These are phyloP conservation scores for Hassar affinis DNA, from an alignment of 2,113 vertebrate genomes.

Conservation along the genomic window DNA sequence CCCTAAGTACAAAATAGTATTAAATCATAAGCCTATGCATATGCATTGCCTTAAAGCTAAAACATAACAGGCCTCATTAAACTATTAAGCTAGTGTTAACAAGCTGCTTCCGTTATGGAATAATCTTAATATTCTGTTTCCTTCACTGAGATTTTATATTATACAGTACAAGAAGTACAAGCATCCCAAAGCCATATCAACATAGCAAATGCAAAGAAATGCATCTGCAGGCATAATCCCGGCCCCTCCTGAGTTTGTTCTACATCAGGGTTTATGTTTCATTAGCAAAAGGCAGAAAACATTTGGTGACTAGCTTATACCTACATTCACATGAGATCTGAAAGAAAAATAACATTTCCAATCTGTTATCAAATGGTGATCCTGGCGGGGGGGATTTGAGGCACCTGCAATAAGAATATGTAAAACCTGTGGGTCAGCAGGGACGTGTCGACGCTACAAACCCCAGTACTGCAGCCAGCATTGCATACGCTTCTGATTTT, in stretches of 20 bases:
- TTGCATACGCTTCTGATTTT: slow-evolving; percentile 40
- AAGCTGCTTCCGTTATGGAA: slow-evolving; percentile 1
- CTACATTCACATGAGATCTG: neutral
- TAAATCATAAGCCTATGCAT: neutral
- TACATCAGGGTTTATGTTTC: neutral
- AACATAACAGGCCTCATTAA: neutral
- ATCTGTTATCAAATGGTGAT: neutral
- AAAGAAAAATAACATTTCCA: neutral
- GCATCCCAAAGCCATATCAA: neutral
- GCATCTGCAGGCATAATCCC: slow-evolving; percentile 7
- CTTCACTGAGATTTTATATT: neutral
- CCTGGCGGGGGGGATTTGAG: neutral
- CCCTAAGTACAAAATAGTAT: neutral
- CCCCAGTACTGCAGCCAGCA: slow-evolving; percentile 1
- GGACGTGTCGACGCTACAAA: neutral
- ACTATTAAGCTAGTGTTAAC: neutral
- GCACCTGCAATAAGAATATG: slow-evolving; percentile 9
- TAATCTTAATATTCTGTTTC: neutral
- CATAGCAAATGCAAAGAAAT: neutral
- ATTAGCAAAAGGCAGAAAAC: slow-evolving; percentile 1
- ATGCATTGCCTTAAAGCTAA: neutral
- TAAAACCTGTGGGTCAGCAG: slow-evolving; percentile 1
- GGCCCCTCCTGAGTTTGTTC: neutral
- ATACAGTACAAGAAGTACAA: neutral
- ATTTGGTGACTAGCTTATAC: neutral